These are phyloP conservation scores for Ivindomyrus marchei DNA, from an alignment of 2,113 vertebrate species.

Conservation along the genomic window DNA sequence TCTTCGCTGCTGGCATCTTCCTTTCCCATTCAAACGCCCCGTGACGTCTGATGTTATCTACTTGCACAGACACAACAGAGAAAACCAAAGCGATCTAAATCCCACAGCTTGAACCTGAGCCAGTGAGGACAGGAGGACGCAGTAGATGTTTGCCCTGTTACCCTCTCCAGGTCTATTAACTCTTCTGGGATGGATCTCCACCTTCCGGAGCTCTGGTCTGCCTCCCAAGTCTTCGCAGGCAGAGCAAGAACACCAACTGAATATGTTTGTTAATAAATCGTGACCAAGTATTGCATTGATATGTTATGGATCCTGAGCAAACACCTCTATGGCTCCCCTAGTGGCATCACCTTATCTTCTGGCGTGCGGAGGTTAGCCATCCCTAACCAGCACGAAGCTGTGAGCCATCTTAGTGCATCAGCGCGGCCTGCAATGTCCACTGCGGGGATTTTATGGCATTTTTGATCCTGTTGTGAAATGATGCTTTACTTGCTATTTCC, in stretches of 20 bases:
- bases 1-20: constrained; percentile 10
- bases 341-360: background rate
- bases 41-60: constrained; percentile 13
- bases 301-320: background rate
- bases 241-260: background rate
- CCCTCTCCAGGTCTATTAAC: background rate
- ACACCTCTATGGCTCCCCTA: background rate
- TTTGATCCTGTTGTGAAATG: background rate
- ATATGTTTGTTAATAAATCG: background rate
- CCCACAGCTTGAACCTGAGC: background rate
- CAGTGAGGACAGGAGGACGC: background rate
- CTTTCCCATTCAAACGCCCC: background rate
- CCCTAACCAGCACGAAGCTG: background rate
- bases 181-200: background rate
- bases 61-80: background rate
- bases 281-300: background rate
- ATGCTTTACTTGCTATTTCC: background rate
- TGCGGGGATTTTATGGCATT: background rate
- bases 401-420: background rate
- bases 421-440: background rate
- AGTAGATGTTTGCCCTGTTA: background rate
- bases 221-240: background rate
- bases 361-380: background rate
- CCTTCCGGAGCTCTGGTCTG: background rate
- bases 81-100: background rate